Conservation (phyloP, 2,888 invertebrate genomes). For the Holacanthella duospinosa region DNA sequence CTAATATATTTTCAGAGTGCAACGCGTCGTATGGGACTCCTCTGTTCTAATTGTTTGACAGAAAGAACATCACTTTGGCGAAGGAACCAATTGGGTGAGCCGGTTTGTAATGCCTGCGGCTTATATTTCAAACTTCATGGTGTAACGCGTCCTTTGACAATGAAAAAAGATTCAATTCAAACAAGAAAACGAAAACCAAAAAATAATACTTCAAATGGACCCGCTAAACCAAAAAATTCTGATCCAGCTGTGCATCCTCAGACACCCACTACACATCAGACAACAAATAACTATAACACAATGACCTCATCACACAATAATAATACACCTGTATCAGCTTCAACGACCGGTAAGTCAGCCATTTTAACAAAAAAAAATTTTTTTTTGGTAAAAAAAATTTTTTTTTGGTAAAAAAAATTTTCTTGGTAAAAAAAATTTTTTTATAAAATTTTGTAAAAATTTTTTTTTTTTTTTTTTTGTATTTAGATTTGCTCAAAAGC, state of each 20-base stretch:
- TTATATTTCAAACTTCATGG: constrained; percentile 63
- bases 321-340: not conserved
- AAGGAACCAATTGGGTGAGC: constrained; percentile 49
- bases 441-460: not conserved
- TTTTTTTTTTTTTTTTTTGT: too few species aligned
- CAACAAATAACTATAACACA: not conserved
- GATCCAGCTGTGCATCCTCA: too few species aligned
- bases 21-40: constrained; percentile 64
- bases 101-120: constrained; percentile 60
- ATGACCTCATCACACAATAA: not conserved
- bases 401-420: too few species aligned
- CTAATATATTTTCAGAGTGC: constrained; percentile 46
- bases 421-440: not conserved
- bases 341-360: not conserved
- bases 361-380: too few species aligned
- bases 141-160: constrained; percentile 81
- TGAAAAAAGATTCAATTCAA: constrained; percentile 99
- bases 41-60: constrained; percentile 90
- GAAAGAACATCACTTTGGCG: constrained; percentile 90
- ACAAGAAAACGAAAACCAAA: constrained; percentile 89
- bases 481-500: constrained; percentile 23
- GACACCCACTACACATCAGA: not conserved
- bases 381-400: too few species aligned
- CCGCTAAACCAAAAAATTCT: not conserved
- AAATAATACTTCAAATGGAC: constrained; percentile 43